Conservation (phyloP, 2,113 vertebrate species). For the Sarotherodon lohbergeri region DNA sequence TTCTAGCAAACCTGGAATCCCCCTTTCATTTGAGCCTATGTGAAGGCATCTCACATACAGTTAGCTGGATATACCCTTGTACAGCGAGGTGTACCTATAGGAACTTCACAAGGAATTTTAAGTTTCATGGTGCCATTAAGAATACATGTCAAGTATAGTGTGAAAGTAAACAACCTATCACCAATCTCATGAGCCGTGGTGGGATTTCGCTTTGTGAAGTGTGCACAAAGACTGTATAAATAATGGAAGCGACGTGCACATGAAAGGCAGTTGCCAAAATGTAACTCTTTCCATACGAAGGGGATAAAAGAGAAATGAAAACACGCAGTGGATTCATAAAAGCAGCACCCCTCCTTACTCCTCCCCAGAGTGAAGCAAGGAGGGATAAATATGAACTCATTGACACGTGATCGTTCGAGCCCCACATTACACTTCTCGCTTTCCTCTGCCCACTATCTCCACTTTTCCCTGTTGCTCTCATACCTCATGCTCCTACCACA, state of each 20-base stretch:
- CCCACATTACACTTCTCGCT: neutral
- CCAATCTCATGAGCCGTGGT: neutral
- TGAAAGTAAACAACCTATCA: neutral
- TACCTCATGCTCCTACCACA: neutral
- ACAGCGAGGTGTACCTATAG: neutral
- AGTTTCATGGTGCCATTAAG: neutral
- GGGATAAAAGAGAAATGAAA: neutral
- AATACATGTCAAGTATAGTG: neutral
- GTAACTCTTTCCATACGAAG: neutral
- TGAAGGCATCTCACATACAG: neutral
- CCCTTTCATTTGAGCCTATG: neutral
- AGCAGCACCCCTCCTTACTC: neutral
- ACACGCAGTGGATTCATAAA: neutral
- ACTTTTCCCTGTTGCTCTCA: neutral
- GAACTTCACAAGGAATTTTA: neutral
- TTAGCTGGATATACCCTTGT: neutral
- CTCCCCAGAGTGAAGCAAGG: neutral
- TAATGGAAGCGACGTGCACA: conserved; percentile 21
- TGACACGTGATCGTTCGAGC: neutral
- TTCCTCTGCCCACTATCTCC: neutral
- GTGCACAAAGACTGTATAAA: conserved; percentile 26
- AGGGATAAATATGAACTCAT: conserved; percentile 28
- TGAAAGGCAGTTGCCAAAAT: neutral
- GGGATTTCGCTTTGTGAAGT: conserved; percentile 17
- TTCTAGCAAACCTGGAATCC: neutral